A percentile compares a stretch with the other conserved stretches of the same genome.
These are phyloP conservation scores for Hirtodrosophila histrioides DNA, from an alignment of 2,888 invertebrate species.

Conservation along the genomic window DNA sequence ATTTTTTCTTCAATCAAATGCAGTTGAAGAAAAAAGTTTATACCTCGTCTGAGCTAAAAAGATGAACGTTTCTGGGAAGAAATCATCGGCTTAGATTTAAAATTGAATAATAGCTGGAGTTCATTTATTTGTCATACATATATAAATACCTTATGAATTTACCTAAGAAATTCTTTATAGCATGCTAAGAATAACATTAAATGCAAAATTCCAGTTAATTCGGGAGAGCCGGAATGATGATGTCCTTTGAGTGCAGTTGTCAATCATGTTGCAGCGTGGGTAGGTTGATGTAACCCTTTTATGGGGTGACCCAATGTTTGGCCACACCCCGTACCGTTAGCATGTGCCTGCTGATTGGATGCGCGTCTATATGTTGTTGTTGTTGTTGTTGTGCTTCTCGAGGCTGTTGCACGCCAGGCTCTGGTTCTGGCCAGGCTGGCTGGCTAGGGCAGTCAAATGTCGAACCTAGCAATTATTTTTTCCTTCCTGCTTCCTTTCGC, in stretches of 20 bases:
- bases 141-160: too few relatives aligned
- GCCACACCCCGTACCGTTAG: constrained; percentile 66
- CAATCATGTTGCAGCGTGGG: constrained; percentile 43
- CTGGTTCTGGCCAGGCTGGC: too few relatives aligned
- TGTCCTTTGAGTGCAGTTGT: constrained; percentile 41
- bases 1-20: too few relatives aligned
- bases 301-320: constrained; percentile 53
- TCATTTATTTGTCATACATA: too few relatives aligned
- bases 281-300: constrained; percentile 23
- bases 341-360: constrained; percentile 71
- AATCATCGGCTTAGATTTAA: too few relatives aligned
- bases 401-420: constrained; percentile 51
- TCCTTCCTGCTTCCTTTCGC: constrained; percentile 14
- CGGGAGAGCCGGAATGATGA: not conserved
- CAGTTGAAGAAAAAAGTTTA: too few relatives aligned
- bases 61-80: too few relatives aligned
- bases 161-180: too few relatives aligned
- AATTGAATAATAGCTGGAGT: too few relatives aligned
- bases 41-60: too few relatives aligned
- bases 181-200: too few relatives aligned
- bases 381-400: constrained; percentile 34
- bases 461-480: constrained; percentile 68
- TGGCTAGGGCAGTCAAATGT: constrained; percentile 72
- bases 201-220: not conserved
- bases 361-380: constrained; percentile 45